Conservation (phyloP, 2,888 invertebrate genomes). For the Acleris holmiana region DNA sequence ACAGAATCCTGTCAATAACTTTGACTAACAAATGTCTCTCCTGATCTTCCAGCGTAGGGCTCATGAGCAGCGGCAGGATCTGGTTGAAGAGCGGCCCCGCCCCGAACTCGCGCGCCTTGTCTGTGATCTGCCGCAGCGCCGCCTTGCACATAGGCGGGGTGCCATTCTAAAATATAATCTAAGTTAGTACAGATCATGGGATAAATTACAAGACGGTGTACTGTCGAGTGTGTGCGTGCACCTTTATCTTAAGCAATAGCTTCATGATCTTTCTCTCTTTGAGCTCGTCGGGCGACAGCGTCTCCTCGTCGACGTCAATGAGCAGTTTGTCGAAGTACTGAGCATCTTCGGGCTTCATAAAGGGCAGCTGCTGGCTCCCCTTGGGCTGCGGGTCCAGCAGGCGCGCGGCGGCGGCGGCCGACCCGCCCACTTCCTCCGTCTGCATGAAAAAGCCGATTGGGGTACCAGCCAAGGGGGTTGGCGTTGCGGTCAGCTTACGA, state of each 20-base stretch:
- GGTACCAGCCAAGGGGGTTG: constrained; percentile 97
- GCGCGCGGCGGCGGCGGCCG: constrained; percentile 91
- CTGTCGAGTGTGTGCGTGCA: constrained; percentile 39
- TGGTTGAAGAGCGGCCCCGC: constrained; percentile 99
- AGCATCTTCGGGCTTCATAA: constrained; percentile 99
- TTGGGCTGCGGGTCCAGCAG: constrained; percentile 98
- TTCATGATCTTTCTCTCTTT: constrained; percentile 99
- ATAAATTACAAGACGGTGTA: constrained; percentile 35
- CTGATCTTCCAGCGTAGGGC: constrained; percentile 99
- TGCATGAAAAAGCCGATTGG: constrained; percentile 98
- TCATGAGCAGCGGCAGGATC: constrained; percentile 99
- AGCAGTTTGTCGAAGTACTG: constrained; percentile 99
- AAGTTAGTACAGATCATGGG: not conserved
- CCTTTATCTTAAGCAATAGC: constrained; percentile 97
- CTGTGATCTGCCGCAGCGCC: constrained; percentile 98
- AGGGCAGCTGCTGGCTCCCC: constrained; percentile 94
- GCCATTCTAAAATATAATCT: constrained; percentile 87
- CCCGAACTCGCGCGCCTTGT: constrained; percentile 99
- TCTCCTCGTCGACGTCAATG: constrained; percentile 98
- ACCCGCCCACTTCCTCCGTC: constrained; percentile 92
- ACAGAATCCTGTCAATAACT: constrained; percentile 98
- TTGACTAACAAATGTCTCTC: constrained; percentile 99
- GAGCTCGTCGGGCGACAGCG: constrained; percentile 97
- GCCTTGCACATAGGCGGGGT: constrained; percentile 99
- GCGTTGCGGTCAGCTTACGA: constrained; percentile 98